phyloP scores from a whole-genome alignment of 1,140 invertebrate species.

The Littorina saxatilis region DNA sequence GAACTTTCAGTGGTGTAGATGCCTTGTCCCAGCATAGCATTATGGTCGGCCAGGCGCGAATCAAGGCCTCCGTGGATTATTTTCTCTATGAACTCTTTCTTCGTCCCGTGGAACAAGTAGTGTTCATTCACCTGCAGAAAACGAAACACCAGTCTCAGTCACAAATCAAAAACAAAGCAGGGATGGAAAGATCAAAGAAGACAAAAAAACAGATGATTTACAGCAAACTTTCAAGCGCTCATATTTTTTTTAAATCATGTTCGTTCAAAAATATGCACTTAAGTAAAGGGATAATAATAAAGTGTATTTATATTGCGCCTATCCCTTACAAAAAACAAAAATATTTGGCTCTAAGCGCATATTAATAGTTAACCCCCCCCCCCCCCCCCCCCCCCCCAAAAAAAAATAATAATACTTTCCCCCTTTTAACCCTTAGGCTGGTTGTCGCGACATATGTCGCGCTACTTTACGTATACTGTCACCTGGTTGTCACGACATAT shows the following conservation, averaged over 20 bases:
- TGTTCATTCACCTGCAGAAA: constrained; percentile 65
- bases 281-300: no score
- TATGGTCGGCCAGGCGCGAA: constrained; percentile 44
- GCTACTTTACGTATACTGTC: no score
- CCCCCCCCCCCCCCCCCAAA: no score
- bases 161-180: constrained; percentile 42
- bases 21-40: constrained; percentile 61
- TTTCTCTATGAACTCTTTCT: constrained; percentile 39
- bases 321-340: no score
- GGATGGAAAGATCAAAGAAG: not conserved
- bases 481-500: no score
- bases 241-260: not conserved
- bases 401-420: no score
- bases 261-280: not conserved
- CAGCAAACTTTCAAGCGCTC: not conserved
- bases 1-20: constrained; percentile 62
- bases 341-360: no score
- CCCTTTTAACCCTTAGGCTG: no score
- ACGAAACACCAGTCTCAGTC: no score
- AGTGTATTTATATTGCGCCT: no score
- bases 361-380: no score
- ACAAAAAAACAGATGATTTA: not conserved
- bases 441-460: no score
- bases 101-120: constrained; percentile 67
- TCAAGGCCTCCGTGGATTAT: constrained; percentile 56